These are phyloP conservation scores for Acanthurus tractus DNA, from an alignment of 2,797 vertebrate species.

Conservation along the genomic window DNA sequence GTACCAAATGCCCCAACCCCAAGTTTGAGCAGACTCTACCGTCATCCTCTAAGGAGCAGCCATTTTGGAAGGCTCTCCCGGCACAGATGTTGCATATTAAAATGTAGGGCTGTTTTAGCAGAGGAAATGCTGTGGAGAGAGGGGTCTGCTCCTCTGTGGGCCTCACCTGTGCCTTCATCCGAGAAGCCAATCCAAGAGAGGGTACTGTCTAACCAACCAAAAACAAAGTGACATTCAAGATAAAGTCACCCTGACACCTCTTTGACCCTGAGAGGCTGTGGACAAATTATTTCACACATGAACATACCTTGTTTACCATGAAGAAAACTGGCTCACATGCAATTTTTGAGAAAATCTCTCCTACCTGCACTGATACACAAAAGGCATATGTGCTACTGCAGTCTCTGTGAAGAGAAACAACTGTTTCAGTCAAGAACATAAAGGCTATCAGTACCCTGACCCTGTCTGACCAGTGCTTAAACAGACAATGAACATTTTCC, in stretches of 20 bases:
- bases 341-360: constrained; percentile 24
- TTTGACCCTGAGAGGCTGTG: constrained; percentile 79
- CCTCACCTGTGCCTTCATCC: constrained; percentile 91
- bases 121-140: constrained; percentile 76
- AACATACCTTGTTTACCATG: constrained; percentile 76
- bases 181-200: constrained; percentile 87
- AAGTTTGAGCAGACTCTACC: constrained; percentile 88
- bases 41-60: constrained; percentile 90
- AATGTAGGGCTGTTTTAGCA: constrained; percentile 86
- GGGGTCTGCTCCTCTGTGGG: constrained; percentile 81
- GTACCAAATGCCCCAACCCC: constrained; percentile 86
- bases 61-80: constrained; percentile 89
- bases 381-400: not conserved
- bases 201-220: constrained; percentile 87
- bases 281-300: constrained; percentile 79
- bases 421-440: not conserved
- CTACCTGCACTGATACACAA: not conserved
- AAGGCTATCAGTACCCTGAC: constrained; percentile 28
- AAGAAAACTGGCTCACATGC: constrained; percentile 29
- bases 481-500: constrained; percentile 32
- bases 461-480: constrained; percentile 23
- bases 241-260: constrained; percentile 86
- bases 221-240: constrained; percentile 90
- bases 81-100: constrained; percentile 92
- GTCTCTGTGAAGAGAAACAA: not conserved